phyloP scores from a whole-genome alignment of 2,888 invertebrate species.

The Acanthosoma haemorrhoidale region DNA sequence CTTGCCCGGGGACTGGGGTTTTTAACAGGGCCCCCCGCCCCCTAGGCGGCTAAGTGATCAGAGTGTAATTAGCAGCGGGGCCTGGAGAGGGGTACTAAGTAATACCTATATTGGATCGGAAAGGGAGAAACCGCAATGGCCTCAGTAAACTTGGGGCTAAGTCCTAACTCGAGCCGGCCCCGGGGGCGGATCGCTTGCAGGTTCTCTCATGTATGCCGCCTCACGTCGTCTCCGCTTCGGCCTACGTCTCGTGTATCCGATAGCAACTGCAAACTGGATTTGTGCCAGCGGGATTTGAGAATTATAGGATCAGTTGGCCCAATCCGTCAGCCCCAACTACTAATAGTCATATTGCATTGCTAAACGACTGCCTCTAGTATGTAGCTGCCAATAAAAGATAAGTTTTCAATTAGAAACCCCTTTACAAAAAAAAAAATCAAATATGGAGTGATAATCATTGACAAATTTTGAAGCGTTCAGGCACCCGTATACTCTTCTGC shows the following conservation, averaged over 20 bases:
- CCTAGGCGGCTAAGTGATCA: constrained; percentile 21
- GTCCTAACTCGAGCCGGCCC: constrained; percentile 15
- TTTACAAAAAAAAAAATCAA: no score
- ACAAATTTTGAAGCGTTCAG: no score
- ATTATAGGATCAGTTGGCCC: no score
- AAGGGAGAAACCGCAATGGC: constrained; percentile 16
- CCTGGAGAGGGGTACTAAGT: neutral
- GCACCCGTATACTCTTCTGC: no score
- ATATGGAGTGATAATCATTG: no score
- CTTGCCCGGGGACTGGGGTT: neutral
- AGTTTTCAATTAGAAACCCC: no score
- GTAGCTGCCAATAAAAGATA: no score
- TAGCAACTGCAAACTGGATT: neutral
- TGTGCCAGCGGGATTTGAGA: neutral
- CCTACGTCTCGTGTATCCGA: no score
- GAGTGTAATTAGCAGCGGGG: constrained; percentile 22
- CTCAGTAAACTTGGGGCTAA: constrained; percentile 20
- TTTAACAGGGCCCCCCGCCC: neutral
- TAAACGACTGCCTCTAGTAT: no score
- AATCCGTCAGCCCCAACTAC: no score
- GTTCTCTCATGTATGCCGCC: constrained; percentile 18
- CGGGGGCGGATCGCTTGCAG: neutral
- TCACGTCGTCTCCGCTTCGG: neutral
- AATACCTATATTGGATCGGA: constrained; percentile 29
- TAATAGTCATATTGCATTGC: no score